Evolutionary conservation across 1,140 invertebrate species (phyloP), one percentile per base, ranked within the genome.

Genomic region (Maniola jurtina): DNA sequence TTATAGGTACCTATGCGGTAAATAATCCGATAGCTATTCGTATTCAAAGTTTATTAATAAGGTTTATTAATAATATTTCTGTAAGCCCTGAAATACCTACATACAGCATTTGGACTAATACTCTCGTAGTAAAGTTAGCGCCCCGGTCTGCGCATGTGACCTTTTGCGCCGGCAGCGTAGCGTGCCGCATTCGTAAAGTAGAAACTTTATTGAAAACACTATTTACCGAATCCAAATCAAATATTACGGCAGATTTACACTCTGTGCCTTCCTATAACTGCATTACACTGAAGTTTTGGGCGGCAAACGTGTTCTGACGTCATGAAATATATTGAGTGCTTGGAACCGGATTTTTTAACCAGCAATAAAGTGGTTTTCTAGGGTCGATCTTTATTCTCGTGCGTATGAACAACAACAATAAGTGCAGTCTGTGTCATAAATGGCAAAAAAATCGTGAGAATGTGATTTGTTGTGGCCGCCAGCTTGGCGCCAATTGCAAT

Each of bases 381-480:
- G 10, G 13, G 9, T 45, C 5, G 10, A 45, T 11, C 13, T 45
- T 56, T 10, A 36, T 14, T 56, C 13, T 57, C 0, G 34, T 9
- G 42, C 36, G 34, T 36, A 15, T 36, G 38, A n/a, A 36, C 10
- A 57, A 11, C 9, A 1, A 57, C 8, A n/a, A n/a, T 7, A 57
- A 38, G n/a, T 38, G 33, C 3, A 4, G 14, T 50, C 35, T 61
- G 2, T 36, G 14, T 15, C 33, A 50, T 34, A 16, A 47, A 33
- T 25, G 13, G 10, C 36, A 9, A 35, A 42, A 65, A 42, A 47
- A 42, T 14, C 13, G 40, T 15, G 45, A 14, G 11, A 56, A 61
- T 48, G 36, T 55, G 59, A 40, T 45, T 7, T n/a, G 36, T 52
- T 57, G 47, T 45, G 42, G 6, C 38, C 38, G 38, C 38, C 38